Evolutionary conservation across 2,888 invertebrate genomes (phyloP), one percentile per base, ranked within the genome.

Genomic region (Drosophila sordidula): DNA sequence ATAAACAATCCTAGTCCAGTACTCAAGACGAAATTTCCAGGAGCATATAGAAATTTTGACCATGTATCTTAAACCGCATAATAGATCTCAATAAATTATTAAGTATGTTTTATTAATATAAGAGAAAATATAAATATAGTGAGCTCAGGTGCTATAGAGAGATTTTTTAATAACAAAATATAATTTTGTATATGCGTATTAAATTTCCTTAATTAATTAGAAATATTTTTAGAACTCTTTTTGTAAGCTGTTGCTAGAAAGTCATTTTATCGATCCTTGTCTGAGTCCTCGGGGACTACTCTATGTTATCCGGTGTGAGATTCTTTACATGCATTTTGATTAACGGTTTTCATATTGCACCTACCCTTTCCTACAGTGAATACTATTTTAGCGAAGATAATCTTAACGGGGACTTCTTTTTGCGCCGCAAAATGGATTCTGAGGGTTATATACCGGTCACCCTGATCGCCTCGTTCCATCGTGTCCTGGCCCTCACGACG

Each of bases 321-420:
- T 14, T 14, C 9, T 16, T 14, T 25, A 16, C 11, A 4, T 34
- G 29, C 8, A 4, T 29, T 34, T n/a, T 59, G 6, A 54, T 54
- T 57, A 29, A 67, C 29, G 2, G 3, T 55, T 50, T 44, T 9
- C 12, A 9, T 52, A 22, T 34, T 39, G 38, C 12, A 51, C 46
- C 32, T 44, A 12, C 47, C 11, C 39, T 14, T 42, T 8, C 12
- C 29, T 12, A 22, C 94, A 99, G 99, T 91, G 99, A 99, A 93
- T 99, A 99, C 93, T 99, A 99, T 95, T 99, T 99, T 94, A 98
- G 98, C 87, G 96, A 96, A 78, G 98, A 98, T 90, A 99, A 99
- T 93, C 93, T 99, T 61, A 95, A 96, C 83, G 95, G 97, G 86
- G 99, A 99, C 91, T 98, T 99, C 93, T 99, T 98, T 94, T 94